A percentile compares a stretch with the other conserved stretches of the same genome.
These are phyloP conservation scores for Dipodomys stephensi DNA, from an alignment of 2,113 vertebrate species.

Conservation along the genomic window DNA sequence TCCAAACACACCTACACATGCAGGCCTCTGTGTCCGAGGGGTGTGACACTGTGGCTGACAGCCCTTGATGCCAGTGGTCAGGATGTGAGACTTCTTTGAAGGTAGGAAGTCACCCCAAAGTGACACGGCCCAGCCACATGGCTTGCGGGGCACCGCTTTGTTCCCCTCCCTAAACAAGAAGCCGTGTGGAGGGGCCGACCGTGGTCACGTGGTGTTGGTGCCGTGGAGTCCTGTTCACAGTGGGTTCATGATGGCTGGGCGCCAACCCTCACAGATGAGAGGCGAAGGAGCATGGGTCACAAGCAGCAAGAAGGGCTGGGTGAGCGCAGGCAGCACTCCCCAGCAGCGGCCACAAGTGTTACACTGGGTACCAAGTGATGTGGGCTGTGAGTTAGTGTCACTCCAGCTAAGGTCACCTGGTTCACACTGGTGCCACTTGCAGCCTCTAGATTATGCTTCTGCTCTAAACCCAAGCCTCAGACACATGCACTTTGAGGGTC, in stretches of 20 bases:
- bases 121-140: background rate
- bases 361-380: background rate
- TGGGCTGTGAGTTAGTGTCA: background rate
- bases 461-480: background rate
- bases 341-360: background rate
- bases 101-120: background rate
- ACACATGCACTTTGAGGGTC: background rate
- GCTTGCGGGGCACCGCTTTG: background rate
- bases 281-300: background rate
- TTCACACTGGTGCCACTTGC: rapidly evolving
- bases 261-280: background rate
- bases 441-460: background rate
- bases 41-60: background rate
- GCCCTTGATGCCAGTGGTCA: background rate
- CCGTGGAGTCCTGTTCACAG: background rate
- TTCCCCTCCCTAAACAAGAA: background rate
- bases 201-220: background rate
- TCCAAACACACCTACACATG: background rate
- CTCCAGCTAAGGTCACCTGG: too few species aligned
- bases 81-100: background rate
- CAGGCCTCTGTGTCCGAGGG: background rate
- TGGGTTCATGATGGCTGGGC: too few species aligned
- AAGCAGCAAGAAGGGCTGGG: background rate
- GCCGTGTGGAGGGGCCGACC: rapidly evolving
- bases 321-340: background rate